These are phyloP conservation scores for Nasonia vitripennis DNA, from an alignment of 1,140 invertebrate species.

Conservation along the genomic window DNA sequence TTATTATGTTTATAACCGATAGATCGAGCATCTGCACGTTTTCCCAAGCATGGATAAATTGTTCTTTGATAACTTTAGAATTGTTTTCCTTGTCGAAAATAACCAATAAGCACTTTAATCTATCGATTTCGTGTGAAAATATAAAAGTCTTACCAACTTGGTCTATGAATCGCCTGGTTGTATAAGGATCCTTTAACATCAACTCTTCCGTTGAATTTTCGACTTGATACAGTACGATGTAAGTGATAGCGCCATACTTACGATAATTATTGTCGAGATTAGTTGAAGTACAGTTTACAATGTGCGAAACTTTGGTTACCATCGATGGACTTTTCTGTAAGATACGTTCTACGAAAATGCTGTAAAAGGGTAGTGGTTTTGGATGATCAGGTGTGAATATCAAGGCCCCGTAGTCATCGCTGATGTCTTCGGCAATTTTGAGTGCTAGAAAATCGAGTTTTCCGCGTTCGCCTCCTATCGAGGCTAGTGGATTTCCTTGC, in stretches of 20 bases:
- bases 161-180: no score
- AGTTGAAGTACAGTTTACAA: background rate
- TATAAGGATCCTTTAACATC: no score
- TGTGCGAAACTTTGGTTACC: background rate
- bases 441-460: background rate
- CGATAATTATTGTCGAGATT: no score
- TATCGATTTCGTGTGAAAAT: no score
- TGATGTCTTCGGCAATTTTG: background rate
- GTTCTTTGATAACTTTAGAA: background rate
- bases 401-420: background rate
- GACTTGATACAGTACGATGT: no score
- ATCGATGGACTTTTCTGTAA: background rate
- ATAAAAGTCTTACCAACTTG: no score
- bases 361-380: background rate
- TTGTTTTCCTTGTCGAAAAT: no score
- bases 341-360: background rate
- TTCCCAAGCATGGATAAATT: background rate
- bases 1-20: background rate
- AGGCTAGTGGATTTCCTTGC: background rate
- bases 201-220: no score
- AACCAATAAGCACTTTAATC: no score
- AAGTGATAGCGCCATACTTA: no score
- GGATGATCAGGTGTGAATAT: background rate
- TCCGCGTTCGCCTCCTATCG: background rate
- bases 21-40: background rate